Evolutionary conservation across 2,888 invertebrate genomes (phyloP), one percentile per base, ranked within the genome.

Genomic region (Notocelia uddmanniana): DNA sequence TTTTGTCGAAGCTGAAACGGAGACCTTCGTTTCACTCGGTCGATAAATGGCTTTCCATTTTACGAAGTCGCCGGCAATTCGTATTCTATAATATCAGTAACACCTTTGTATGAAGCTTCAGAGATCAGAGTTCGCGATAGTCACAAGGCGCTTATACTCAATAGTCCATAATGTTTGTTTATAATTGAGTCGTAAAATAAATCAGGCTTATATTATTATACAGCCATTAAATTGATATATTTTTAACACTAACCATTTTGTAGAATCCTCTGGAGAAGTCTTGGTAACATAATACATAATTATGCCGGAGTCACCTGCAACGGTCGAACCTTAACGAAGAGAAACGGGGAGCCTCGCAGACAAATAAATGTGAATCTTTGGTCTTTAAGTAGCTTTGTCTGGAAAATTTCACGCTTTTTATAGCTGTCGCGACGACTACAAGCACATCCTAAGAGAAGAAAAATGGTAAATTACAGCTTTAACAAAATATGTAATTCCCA

Each of bases 271-370:
- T n/a, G 23, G 60, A 18, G 45, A 45, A 60, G 60, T 60, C 23
- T n/a, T 18, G 1, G 60, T 60, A 60, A 45, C 60, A 26, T 60
- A 60, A 60, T 50, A 50, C 21, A 64, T 50, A 64, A 64, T 64
- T 64, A 64, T 37, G 15, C 19, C 50, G 34, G 63, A 37, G 64
- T 64, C 64, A 64, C 64, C 64, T 64, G 64, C 64, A 63, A 21
- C 52, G 64, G 37, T 64, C 64, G 64, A 64, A 64, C 19, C 52
- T 21, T 64, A 64, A 64, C 64, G 64, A 64, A 64, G 64, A 64
- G 37, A 37, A 54, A 64, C 64, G 34, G 52, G 37, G 26, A 37
- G 21, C 52, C 34, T 37, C 52, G 52, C 54, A 64, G 64, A 64
- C 64, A 54, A 64, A 64, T 64, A 64, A 64, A 64, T 64, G 37